phyloP scores from a whole-genome alignment of 2,113 vertebrate species.

The Lanius ludovicianus region DNA sequence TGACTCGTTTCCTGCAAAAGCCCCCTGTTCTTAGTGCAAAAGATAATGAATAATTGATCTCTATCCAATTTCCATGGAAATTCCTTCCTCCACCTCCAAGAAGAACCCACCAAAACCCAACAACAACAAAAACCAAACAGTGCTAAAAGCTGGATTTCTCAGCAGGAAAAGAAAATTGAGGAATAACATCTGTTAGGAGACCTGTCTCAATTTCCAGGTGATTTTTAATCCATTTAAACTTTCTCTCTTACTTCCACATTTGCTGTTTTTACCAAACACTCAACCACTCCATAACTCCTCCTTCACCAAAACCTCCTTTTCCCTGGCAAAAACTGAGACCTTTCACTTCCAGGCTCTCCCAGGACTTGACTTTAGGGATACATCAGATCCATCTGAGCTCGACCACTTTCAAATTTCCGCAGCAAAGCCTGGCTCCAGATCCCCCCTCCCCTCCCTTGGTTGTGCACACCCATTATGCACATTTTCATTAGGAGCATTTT shows the following conservation, averaged over 20 bases:
- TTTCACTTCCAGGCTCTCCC: background rate
- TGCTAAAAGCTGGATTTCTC: background rate
- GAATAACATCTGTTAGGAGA: background rate
- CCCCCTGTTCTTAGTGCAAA: background rate
- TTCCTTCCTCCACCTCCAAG: fast-evolving
- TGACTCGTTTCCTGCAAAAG: background rate
- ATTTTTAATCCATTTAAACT: background rate
- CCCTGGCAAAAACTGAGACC: background rate
- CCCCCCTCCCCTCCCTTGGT: background rate
- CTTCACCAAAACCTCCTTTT: background rate
- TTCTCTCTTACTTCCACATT: fast-evolving
- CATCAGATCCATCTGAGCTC: background rate
- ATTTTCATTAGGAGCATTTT: constrained; percentile 68
- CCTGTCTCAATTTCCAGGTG: background rate
- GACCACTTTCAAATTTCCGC: background rate
- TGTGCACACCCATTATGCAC: constrained; percentile 31
- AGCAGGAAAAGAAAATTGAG: background rate
- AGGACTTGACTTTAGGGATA: background rate
- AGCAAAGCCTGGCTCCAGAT: background rate
- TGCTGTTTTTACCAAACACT: background rate
- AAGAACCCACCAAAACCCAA: background rate
- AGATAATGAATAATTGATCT: background rate
- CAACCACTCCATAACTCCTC: background rate
- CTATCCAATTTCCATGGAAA: background rate
- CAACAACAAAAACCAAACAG: background rate